Conservation (phyloP, 2,888 invertebrate species). For the Hydropsyche betteni region DNA sequence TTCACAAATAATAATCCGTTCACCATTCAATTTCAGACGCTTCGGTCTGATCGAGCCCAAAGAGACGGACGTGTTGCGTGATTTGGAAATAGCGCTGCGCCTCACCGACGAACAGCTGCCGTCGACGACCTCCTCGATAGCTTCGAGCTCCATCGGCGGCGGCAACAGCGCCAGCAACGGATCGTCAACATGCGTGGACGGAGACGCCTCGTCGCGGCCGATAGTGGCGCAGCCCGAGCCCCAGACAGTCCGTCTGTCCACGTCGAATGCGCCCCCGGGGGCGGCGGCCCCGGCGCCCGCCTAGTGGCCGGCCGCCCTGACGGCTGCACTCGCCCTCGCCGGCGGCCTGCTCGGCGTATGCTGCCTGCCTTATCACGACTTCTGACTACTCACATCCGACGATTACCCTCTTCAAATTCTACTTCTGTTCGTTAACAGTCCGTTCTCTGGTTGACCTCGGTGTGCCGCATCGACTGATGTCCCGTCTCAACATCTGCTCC, state of each 20-base stretch:
- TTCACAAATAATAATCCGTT: no score
- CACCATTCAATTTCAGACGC: constrained; percentile 70
- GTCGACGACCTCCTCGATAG: constrained; percentile 54
- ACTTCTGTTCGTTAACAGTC: no score
- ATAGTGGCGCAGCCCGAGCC: constrained; percentile 51
- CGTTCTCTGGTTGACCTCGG: no score
- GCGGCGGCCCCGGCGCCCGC: constrained; percentile 48
- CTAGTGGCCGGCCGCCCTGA: constrained; percentile 51
- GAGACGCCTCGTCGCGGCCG: constrained; percentile 49
- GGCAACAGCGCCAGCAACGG: constrained; percentile 60
- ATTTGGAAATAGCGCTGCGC: constrained; percentile 85
- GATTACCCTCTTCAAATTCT: no score
- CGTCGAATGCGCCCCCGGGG: constrained; percentile 43
- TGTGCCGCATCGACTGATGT: neutral
- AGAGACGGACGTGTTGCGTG: constrained; percentile 94
- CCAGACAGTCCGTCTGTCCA: constrained; percentile 37
- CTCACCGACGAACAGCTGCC: constrained; percentile 64
- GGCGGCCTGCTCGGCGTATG: constrained; percentile 50
- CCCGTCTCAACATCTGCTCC: neutral
- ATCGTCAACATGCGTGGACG: constrained; percentile 42
- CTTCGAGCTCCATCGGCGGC: constrained; percentile 54
- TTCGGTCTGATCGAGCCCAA: constrained; percentile 94
- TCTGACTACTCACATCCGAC: constrained; percentile 35
- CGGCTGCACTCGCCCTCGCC: constrained; percentile 48
- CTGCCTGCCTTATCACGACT: constrained; percentile 52